Evolutionary conservation across 2,888 invertebrate species (phyloP).

Genomic region (Cephus runcator): DNA sequence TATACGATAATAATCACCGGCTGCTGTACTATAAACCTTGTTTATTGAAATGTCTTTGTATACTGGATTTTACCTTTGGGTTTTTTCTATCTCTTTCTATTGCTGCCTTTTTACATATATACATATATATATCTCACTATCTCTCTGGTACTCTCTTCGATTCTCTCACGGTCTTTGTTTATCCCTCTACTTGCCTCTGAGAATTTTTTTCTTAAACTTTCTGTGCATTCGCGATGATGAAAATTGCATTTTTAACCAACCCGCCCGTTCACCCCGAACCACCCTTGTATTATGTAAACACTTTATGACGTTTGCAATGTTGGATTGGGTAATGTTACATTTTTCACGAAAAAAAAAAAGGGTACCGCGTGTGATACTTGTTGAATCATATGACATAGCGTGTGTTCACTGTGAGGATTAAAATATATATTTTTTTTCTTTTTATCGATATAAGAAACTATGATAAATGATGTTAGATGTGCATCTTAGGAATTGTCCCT

Average conservation of each 20-base stretch:
- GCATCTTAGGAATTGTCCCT: not conserved
- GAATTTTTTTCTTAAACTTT: conserved; percentile 26
- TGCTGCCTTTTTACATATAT: conserved; percentile 34
- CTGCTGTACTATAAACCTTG: not conserved
- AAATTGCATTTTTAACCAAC: conserved; percentile 31
- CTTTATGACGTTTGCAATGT: conserved; percentile 40
- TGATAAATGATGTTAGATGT: not conserved
- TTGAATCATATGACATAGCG: not conserved
- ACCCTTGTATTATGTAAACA: conserved; percentile 17
- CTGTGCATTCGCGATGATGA: conserved; percentile 42
- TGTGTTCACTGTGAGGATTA: conserved; percentile 14
- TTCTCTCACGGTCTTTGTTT: conserved; percentile 24
- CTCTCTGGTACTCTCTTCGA: conserved; percentile 30
- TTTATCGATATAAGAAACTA: conserved; percentile 1
- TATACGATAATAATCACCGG: not conserved
- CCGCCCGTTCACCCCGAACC: conserved; percentile 35
- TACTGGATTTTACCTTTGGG: conserved; percentile 5
- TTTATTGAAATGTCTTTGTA: not conserved
- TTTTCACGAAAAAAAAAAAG: conserved; percentile 36
- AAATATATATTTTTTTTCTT: not conserved
- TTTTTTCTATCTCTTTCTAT: conserved; percentile 26
- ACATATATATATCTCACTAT: conserved; percentile 29
- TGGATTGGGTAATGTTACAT: conserved; percentile 46
- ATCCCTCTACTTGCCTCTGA: conserved; percentile 30
- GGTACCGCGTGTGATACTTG: not conserved